Evolutionary conservation across 2,888 invertebrate species (phyloP), one percentile per base, ranked within the genome.

Genomic region (Spatulosminthurus flaviceps): DNA sequence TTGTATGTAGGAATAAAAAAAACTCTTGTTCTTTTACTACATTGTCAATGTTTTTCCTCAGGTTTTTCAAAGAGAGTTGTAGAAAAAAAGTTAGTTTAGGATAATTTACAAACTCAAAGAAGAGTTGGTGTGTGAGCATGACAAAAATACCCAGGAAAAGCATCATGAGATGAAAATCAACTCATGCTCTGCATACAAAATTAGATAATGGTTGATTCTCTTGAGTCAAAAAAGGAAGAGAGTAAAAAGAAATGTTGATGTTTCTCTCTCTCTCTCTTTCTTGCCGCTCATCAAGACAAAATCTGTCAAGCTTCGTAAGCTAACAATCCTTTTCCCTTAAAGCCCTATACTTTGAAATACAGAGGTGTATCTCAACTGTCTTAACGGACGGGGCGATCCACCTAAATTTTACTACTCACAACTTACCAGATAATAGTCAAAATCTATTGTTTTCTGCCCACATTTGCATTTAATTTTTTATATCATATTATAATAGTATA

Each of bases 221-320:
- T 64, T 22, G 51, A 64, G 29, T 75, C 64, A 34, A 66, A 75
- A 75, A 75, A 74, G 74, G 74, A 74, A 26, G 72, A 72, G 67
- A 74, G 79, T 22, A 75, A 75, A 79, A 72, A 43, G 51, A 75
- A 75, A 64, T 75, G 75, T 75, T 75, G 29, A 64, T 74, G 74
- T 74, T 61, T 41, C 22, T 41, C 22, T 67, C 28, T 26, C 66
- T 9, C 66, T 66, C 66, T 78, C 41, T 41, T 13, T n/a, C 51
- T 79, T 79, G 72, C 79, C 76, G 79, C 77, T 80, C 79, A 77
- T 80, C 79, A 80, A 77, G 71, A 77, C 28, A 69, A 80, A 77
- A 80, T 80, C 77, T 77, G 79, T 80, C 79, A 80, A 66, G 79
- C 72, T 80, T 64, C 72, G 69, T 69, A 64, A 51, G 51, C 51